phyloP scores from a whole-genome alignment of 2,888 invertebrate species.

The Desoria tigrina region DNA sequence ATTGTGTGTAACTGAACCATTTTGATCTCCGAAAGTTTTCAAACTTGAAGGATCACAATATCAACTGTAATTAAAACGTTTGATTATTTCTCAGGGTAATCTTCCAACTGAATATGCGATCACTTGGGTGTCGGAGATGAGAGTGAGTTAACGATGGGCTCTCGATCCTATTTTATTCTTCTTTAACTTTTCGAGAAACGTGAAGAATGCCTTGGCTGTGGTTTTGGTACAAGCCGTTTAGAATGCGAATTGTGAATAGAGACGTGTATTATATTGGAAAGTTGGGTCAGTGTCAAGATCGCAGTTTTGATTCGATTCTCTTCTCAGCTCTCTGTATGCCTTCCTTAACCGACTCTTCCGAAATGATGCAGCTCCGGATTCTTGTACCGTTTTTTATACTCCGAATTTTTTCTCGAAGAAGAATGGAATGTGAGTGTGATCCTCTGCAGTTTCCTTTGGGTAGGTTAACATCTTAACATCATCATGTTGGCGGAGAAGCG shows the following conservation, averaged over 20 bases:
- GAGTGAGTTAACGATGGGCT: neutral
- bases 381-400: conserved; percentile 4
- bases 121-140: neutral
- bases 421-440: no score
- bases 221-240: neutral
- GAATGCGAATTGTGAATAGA: neutral
- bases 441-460: no score
- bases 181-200: neutral
- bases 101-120: no score
- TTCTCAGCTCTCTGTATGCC: neutral
- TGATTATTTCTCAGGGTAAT: no score
- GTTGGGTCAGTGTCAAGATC: conserved; percentile 21
- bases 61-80: no score
- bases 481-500: no score
- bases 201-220: neutral
- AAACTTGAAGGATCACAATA: neutral
- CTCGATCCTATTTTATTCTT: neutral
- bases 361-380: conserved; percentile 1
- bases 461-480: no score
- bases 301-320: conserved; percentile 11
- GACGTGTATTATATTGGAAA: neutral
- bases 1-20: conserved; percentile 10
- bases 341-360: neutral
- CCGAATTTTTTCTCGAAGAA: neutral
- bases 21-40: neutral